These are phyloP conservation scores for Tiaroga cobitis DNA, from an alignment of 2,797 vertebrate species.

Conservation along the genomic window DNA sequence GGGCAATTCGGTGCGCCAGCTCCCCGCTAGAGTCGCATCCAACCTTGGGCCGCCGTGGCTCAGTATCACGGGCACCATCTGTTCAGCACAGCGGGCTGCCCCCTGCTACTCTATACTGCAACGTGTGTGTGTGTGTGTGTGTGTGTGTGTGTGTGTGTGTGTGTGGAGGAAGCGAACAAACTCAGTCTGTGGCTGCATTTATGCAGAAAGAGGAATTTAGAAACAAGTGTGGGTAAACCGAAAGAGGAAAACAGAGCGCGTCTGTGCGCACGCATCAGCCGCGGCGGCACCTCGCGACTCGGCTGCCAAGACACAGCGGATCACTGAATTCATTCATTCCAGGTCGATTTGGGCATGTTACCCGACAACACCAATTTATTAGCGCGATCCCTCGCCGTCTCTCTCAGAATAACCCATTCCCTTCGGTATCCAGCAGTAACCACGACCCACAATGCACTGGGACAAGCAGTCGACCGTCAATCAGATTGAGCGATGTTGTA, in stretches of 20 bases:
- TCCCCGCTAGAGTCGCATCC: constrained; percentile 12
- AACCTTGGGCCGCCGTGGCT: constrained; percentile 44
- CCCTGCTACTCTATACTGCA: constrained; percentile 23
- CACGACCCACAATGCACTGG: constrained; percentile 23
- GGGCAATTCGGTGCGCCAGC: constrained; percentile 6
- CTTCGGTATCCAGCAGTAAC: neutral
- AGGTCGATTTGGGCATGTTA: constrained; percentile 73
- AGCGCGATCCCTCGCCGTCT: constrained; percentile 66
- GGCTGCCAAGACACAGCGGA: constrained; percentile 59
- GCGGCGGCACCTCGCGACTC: constrained; percentile 44
- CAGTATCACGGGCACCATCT: constrained; percentile 58
- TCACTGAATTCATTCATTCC: constrained; percentile 75
- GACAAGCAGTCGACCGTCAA: constrained; percentile 20
- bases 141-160: neutral
- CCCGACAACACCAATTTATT: constrained; percentile 71
- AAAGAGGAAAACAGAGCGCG: neutral
- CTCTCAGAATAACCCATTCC: constrained; percentile 31
- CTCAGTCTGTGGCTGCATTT: neutral
- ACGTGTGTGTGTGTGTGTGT: neutral
- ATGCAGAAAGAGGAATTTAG: neutral
- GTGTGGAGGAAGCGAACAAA: neutral
- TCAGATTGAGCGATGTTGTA: constrained; percentile 23
- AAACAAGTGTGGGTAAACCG: neutral
- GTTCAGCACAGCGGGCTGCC: constrained; percentile 66
- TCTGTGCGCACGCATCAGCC: neutral